Base-by-base conservation (phyloP, 37 sponge, comb jelly and placozoan species). In the Hormiphora californensis region DNA sequence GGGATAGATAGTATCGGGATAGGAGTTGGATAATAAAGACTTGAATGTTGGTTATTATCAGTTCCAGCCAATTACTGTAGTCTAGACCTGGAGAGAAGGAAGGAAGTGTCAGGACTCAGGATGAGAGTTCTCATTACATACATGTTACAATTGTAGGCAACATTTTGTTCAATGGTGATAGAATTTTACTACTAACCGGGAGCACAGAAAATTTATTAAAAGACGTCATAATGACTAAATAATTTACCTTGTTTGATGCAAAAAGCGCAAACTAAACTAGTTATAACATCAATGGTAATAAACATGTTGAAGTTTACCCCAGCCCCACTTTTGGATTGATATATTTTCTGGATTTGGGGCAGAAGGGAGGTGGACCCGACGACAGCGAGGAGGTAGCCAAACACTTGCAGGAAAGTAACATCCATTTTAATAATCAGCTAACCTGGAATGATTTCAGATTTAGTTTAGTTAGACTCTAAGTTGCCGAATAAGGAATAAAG, bases 261-360 rank as follows among this genome's bases (percentile, higher is more conserved):
- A 28, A 73, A 36, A 21, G 81, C 35, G 23, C 46, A 36, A 1
- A 73, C 35, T 0, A 73, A 28, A 32, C 46, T 46, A 4, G 81
- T 73, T 12, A 73, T 36, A 21, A 73, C 40, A 30, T 73, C 81
- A 73, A 36, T 36, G 35, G 43, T 41, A 40, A 36, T 36, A 28
- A 73, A 73, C 81, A 73, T 73, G 22, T 21, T 19, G 0, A 73
- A 28, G 5, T 73, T 36, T 1, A 73, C 21, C 9, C 81, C 81
- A 4, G 40, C 81, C n/a, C 81, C 81, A 73, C 81, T 73, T 33
- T 73, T 73, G 0, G 81, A 73, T 33, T 73, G 40, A 7, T 43
- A 73, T n/a, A 73, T 43, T 19, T n/a, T 33, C 81, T 33, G 35
- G 38, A 73, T 73, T 46, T 73, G 81, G 21, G 81, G 81, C 1